Percentiles rank a stretch among this genome's conserved stretches.
These are phyloP conservation scores for Uloborus plumipes DNA, from an alignment of 2,888 invertebrate species.

Conservation along the genomic window DNA sequence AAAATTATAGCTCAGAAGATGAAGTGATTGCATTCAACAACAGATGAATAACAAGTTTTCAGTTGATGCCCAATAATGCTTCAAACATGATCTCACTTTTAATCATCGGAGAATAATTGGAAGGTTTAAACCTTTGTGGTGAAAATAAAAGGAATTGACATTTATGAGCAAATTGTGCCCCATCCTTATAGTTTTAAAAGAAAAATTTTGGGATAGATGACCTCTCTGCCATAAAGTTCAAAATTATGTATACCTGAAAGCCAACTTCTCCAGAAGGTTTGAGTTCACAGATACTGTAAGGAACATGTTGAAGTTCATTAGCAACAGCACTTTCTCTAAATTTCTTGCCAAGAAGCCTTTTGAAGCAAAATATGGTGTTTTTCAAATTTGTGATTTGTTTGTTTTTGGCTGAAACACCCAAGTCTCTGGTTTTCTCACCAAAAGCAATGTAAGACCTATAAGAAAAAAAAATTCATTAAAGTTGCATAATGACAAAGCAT, in stretches of 20 bases:
- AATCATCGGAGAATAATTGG: too few relatives aligned
- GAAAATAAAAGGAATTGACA: too few relatives aligned
- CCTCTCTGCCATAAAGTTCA: not conserved
- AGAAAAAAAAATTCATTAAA: conserved; percentile 64
- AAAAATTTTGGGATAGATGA: too few relatives aligned
- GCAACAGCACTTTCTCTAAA: conserved; percentile 81
- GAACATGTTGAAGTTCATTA: conserved; percentile 83
- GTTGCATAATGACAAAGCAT: not conserved
- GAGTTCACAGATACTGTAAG: conserved; percentile 83
- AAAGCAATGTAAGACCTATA: conserved; percentile 95
- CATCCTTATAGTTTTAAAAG: too few relatives aligned
- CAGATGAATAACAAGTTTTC: too few relatives aligned
- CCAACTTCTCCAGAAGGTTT: conserved; percentile 84
- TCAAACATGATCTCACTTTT: too few relatives aligned
- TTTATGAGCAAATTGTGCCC: too few relatives aligned
- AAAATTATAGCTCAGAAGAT: too few relatives aligned
- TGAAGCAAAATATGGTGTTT: conserved; percentile 95
- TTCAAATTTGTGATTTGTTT: conserved; percentile 97
- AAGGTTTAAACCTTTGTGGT: too few relatives aligned
- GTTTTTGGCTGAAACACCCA: conserved; percentile 97
- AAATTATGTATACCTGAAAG: conserved; percentile 34
- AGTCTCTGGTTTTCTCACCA: conserved; percentile 89
- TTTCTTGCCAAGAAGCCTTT: conserved; percentile 90
- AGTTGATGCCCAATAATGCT: too few relatives aligned
- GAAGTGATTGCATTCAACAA: too few relatives aligned